Evolutionary conservation across 2,113 vertebrate genomes (phyloP), one percentile per base, ranked within the genome.

Genomic region (Fukomys damarensis): DNA sequence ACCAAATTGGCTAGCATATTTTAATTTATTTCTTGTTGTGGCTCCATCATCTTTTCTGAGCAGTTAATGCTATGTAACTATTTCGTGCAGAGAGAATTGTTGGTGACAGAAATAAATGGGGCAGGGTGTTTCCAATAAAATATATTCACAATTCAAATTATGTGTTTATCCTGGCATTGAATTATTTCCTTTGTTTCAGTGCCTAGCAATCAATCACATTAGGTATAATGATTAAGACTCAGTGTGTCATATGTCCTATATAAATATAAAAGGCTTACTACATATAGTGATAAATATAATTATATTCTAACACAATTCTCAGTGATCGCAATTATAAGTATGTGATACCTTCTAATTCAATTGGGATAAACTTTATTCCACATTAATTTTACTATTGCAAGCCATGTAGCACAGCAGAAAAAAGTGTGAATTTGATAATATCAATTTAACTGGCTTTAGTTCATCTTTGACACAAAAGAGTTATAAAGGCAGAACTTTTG

Each of bases 401-500:
- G 97, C 85, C 63, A 91, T 97, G 76, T 96, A 97, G 82, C 79
- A 84, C 93, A 96, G 95, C 93, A 97, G 96, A 96, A 98, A 85
- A 97, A 94, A 85, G 59, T 90, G 86, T 98, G 98, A 97, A 92
- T 97, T 98, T 97, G 94, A 76, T 97, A 97, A 96, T 98, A 97
- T 65, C 65, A 98, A 87, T 98, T 97, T 97, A 98, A 96, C 86
- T 98, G 98, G 80, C 98, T 98, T 98, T 98, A 98, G 89, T 90
- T 98, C 96, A 98, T 97, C 86, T 86, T 97, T 98, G 93, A 96
- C 95, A 98, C 88, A 97, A 95, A 88, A 94, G 81, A 89, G 81
- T 93, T 97, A 92, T 38, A 92, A 89, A 97, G 85, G 32, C 93
- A 97, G 81, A 96, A 86, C 63, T 70, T 97, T 89, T 97, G 54